These are phyloP conservation scores for Deroptyus accipitrinus DNA, from an alignment of 2,113 vertebrate species.

Conservation along the genomic window DNA sequence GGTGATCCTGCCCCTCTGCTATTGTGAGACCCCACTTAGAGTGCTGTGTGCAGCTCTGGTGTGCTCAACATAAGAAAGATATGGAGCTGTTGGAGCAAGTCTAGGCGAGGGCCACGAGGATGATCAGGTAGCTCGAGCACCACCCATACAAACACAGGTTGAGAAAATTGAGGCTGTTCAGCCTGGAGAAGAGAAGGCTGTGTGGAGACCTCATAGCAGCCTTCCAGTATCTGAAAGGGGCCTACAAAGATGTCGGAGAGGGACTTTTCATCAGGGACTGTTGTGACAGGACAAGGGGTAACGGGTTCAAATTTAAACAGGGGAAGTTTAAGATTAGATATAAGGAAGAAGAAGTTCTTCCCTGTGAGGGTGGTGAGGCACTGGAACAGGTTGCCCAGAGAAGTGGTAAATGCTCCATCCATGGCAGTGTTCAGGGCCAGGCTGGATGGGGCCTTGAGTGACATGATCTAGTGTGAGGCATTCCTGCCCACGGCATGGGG, in stretches of 20 bases:
- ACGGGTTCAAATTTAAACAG: neutral
- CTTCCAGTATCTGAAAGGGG: neutral
- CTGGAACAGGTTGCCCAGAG: neutral
- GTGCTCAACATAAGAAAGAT: neutral
- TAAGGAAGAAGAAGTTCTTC: neutral
- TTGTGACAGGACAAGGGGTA: neutral
- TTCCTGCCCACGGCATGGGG: neutral
- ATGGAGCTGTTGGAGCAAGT: neutral
- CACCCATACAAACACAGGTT: neutral
- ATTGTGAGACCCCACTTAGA: neutral
- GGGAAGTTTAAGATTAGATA: neutral
- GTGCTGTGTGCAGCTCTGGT: neutral
- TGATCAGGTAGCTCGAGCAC: neutral
- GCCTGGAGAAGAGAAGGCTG: neutral
- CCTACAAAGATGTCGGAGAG: neutral
- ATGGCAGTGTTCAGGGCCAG: neutral
- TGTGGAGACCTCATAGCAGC: neutral
- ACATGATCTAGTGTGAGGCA: neutral
- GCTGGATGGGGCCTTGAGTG: neutral
- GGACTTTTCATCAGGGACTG: neutral
- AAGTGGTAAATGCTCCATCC: neutral
- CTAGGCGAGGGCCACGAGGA: neutral
- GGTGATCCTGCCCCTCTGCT: neutral
- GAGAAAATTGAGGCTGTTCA: neutral
- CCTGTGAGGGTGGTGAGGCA: neutral